Evolutionary conservation across 2,797 vertebrate genomes (phyloP).

Genomic region (Ptychadena robeensis): DNA sequence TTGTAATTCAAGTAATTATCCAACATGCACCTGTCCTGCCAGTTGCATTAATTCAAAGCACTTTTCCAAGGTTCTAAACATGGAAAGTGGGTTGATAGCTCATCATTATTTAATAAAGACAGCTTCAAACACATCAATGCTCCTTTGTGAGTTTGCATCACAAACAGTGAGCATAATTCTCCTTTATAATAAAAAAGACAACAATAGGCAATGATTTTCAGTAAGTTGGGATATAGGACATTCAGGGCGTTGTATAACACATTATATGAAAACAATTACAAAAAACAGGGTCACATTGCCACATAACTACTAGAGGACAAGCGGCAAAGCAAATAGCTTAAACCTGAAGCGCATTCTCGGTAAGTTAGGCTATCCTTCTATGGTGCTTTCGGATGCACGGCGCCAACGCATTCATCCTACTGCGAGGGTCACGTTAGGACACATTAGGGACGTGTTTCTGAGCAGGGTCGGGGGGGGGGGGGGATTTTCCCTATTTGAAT

Average conservation of each 20-base stretch:
- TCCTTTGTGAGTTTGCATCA: constrained; percentile 8
- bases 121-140: constrained; percentile 25
- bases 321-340: too few relatives aligned
- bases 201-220: background rate
- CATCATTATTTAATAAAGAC: constrained; percentile 42
- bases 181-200: background rate
- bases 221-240: background rate
- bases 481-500: too few relatives aligned
- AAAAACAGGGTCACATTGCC: too few relatives aligned
- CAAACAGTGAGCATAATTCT: constrained; percentile 16
- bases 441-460: too few relatives aligned
- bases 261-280: too few relatives aligned
- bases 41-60: constrained; percentile 8
- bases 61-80: constrained; percentile 23
- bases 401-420: too few relatives aligned
- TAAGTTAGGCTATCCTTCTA: too few relatives aligned
- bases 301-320: too few relatives aligned
- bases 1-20: constrained; percentile 11
- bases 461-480: too few relatives aligned
- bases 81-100: constrained; percentile 45
- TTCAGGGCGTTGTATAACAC: background rate
- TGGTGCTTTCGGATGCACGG: too few relatives aligned
- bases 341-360: too few relatives aligned
- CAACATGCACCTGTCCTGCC: background rate
- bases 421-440: too few relatives aligned